A percentile compares a stretch with the other conserved stretches of the same genome.
Evolutionary conservation across 2,113 vertebrate species (phyloP).

Genomic region (Motacilla tschutschensis): DNA sequence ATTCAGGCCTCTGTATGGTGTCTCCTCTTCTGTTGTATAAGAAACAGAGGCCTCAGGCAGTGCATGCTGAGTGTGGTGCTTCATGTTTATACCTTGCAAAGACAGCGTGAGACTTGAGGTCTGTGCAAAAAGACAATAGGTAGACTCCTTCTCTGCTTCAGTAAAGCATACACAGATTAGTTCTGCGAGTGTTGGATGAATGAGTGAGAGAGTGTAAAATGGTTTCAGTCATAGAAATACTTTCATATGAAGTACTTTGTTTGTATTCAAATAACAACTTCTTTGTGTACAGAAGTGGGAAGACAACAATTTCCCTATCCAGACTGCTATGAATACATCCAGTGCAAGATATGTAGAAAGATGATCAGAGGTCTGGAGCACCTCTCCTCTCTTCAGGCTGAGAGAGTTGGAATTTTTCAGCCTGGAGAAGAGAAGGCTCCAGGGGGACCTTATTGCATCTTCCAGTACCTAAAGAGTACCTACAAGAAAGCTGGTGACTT

Average conservation of each 20-base stretch:
- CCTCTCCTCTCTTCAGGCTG: neutral
- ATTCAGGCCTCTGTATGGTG: neutral
- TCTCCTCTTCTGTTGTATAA: neutral
- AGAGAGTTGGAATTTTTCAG: neutral
- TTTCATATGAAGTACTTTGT: neutral
- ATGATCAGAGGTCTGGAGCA: neutral
- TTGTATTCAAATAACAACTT: neutral
- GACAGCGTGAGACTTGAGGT: rapidly evolving
- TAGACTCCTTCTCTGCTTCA: neutral
- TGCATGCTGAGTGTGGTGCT: neutral
- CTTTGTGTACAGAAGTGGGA: neutral
- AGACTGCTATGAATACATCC: neutral
- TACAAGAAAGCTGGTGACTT: neutral
- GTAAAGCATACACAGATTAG: neutral
- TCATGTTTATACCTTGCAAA: neutral
- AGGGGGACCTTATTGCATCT: neutral
- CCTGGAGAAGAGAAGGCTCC: neutral
- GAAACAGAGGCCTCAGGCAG: neutral
- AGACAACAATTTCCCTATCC: neutral
- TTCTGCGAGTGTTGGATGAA: neutral
- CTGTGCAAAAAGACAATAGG: neutral
- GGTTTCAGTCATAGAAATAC: neutral
- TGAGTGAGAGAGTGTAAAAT: neutral
- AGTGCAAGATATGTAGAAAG: neutral
- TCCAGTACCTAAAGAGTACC: neutral